Evolutionary conservation across 2,888 invertebrate species (phyloP), one percentile per base, ranked within the genome.

Genomic region (Uloborus plumipes): DNA sequence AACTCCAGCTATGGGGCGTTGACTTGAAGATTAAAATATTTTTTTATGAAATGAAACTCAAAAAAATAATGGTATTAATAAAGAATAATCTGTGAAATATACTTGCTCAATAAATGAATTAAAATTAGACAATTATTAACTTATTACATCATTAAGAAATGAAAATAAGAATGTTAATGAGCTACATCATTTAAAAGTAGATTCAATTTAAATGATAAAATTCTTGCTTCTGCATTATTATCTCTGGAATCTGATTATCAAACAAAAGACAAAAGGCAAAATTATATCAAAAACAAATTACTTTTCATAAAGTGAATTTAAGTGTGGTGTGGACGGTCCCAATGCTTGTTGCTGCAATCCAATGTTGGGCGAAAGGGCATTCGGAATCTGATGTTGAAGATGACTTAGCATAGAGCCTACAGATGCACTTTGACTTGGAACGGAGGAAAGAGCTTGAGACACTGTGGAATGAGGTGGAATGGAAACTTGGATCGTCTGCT

Each of bases 301-400:
- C 83, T 73, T 73, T n/a, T 83, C 75, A 39, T 83, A 83, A 3
- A 83, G 69, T 9, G 72, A 72, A 26, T 55, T 69, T 50, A 81
- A 70, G 51, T 83, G 83, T 15, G 77, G 58, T n/a, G 77, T 67
- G n/a, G 75, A 66, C 15, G 76, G 76, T 11, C 59, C 72, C 14
- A 83, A 59, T 3, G 61, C 51, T 20, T 67, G 77, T 22, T 69
- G 80, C 16, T 69, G 83, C 39, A 77, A 64, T 15, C 55, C 64
- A 14, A 83, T 49, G 0, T 66, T 65, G 14, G 72, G n/a, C 4
- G 73, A 39, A n/a, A 82, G 76, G 14, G 76, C 11, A 31, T 18
- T 76, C 0, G 75, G 15, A 22, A 83, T 77, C 14, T 64, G 70
- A 64, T 80, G 80, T 51, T 73, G 81, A 58, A 83, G 39, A 15